Conservation (phyloP, 2,113 vertebrate genomes). For the Lucifuga dentata region DNA sequence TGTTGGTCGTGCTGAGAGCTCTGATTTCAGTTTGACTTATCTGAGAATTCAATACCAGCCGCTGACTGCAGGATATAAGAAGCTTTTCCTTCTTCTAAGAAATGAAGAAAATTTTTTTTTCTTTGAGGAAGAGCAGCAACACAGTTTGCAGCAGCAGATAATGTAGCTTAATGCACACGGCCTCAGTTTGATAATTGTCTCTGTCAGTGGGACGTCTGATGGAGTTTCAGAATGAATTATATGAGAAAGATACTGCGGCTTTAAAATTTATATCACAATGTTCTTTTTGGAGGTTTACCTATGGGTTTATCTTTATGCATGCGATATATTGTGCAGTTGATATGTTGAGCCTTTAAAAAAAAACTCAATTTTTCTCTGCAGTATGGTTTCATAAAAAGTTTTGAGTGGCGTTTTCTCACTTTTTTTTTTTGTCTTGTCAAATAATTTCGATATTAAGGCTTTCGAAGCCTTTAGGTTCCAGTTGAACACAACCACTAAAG, state of each 20-base stretch:
- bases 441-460: conserved; percentile 48
- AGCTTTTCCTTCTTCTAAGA: not conserved
- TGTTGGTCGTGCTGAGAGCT: not conserved
- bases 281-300: not conserved
- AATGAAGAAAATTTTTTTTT: conserved; percentile 17
- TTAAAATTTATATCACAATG: conserved; percentile 10
- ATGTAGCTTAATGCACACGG: conserved; percentile 29
- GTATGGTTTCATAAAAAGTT: conserved; percentile 1
- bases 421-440: conserved; percentile 6
- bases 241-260: not conserved
- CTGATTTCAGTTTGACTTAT: conserved; percentile 3
- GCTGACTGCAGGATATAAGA: not conserved
- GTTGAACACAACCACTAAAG: conserved; percentile 40
- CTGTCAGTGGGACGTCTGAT: conserved; percentile 37
- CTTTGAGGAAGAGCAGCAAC: conserved; percentile 24
- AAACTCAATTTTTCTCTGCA: not conserved
- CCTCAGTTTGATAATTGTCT: conserved; percentile 35
- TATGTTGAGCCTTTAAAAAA: not conserved
- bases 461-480: conserved; percentile 24
- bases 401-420: not conserved
- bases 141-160: conserved; percentile 36
- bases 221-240: conserved; percentile 19
- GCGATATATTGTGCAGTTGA: not conserved
- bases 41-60: not conserved
- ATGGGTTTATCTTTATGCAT: not conserved